phyloP scores from a whole-genome alignment of 2,113 vertebrate genomes.

The Sakesphorus luctuosus region DNA sequence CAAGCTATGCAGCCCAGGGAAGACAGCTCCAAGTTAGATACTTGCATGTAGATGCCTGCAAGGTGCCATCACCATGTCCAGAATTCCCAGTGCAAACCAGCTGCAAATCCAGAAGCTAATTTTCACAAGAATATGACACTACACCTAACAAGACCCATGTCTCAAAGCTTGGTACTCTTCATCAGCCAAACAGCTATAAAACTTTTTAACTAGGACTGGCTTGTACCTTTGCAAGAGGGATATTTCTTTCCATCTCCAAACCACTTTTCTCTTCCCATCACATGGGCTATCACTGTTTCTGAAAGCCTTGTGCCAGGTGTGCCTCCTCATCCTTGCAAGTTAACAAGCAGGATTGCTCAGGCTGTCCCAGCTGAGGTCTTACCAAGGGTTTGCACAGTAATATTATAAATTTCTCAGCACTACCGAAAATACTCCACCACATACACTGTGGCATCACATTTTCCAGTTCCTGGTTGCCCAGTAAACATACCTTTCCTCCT shows the following conservation, averaged over 20 bases:
- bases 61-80: background rate
- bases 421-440: background rate
- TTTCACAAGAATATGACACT: background rate
- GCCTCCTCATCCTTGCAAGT: background rate
- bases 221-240: background rate
- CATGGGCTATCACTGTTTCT: background rate
- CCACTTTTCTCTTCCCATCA: background rate
- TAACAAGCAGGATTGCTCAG: background rate
- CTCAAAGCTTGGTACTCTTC: background rate
- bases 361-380: background rate
- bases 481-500: background rate
- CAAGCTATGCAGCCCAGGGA: background rate
- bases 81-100: background rate
- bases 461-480: background rate
- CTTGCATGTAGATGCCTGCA: background rate
- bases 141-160: background rate
- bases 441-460: background rate
- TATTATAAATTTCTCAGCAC: background rate
- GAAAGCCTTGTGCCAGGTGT: background rate
- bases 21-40: background rate
- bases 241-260: background rate
- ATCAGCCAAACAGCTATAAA: background rate
- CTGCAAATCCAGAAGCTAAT: background rate
- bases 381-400: background rate
- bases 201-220: background rate